A percentile compares a stretch with the other conserved stretches of the same genome.
Conservation (phyloP, 2,888 invertebrate species). For the Onchidella celtica region DNA sequence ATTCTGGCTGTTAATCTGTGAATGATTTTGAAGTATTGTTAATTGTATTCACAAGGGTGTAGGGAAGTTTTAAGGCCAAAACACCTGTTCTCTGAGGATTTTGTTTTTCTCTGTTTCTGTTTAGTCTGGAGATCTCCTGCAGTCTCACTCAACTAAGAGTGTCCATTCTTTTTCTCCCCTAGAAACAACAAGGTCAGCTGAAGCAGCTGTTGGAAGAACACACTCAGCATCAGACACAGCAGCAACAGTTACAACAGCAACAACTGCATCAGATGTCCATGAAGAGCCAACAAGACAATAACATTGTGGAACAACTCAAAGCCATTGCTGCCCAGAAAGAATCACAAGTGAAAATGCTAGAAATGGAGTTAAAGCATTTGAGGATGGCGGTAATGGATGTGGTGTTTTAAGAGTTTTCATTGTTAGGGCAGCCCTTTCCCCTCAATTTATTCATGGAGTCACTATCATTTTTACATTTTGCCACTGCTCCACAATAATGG, state of each 20-base stretch:
- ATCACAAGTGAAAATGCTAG: slow-evolving; percentile 71
- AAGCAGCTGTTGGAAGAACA: slow-evolving; percentile 64
- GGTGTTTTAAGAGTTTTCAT: no score
- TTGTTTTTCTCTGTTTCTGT: no score
- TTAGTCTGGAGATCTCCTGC: no score
- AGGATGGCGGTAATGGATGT: slow-evolving; percentile 25
- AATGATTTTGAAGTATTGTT: no score
- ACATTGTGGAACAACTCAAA: slow-evolving; percentile 77
- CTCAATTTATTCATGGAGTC: background rate
- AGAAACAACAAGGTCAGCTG: slow-evolving; percentile 52
- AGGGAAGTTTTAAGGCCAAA: no score
- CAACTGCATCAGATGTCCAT: slow-evolving; percentile 69
- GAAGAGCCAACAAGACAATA: slow-evolving; percentile 75
- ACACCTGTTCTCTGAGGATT: no score
- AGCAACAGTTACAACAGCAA: slow-evolving; percentile 67
- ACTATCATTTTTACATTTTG: no score
- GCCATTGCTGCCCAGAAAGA: slow-evolving; percentile 77
- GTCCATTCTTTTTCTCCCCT: background rate
- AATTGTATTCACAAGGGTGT: no score
- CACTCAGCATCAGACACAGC: slow-evolving; percentile 28
- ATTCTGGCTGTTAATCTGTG: no score
- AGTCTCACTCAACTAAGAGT: no score
- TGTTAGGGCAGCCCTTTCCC: no score
- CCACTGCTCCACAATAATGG: no score
- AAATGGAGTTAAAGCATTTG: slow-evolving; percentile 72